Base-by-base conservation (phyloP, 2,888 invertebrate species). In the Synergus japonicus region DNA sequence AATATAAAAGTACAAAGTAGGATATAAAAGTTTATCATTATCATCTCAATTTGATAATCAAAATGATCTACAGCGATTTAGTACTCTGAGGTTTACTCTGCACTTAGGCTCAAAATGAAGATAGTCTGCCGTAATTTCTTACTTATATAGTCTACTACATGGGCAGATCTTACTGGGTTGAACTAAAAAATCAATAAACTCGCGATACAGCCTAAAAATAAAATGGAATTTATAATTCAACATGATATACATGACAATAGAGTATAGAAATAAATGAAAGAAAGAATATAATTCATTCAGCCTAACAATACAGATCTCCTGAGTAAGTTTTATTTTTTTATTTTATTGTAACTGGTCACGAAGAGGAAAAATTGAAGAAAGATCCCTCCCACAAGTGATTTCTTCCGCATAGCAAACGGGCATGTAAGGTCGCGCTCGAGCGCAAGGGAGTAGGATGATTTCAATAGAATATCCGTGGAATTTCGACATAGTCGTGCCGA, bases 381-480 rank as follows among this genome's bases (percentile, higher is more conserved):
- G 49, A 49, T 49, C 49, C 49, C 49, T 46, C 22, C 69, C 22
- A 46, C 29, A 15, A 69, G 46, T 69, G 69, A 49, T 69, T 69
- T 69, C 69, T 69, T 69, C 69, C 49, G 69, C 69, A 69, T 69
- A 46, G 69, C 49, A 69, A 69, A 69, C 69, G 29, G 69, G 29
- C 69, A 29, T 69, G 69, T 69, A 15, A 69, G 69, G 15, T 69
- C 15, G 69, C 46, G 69, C 29, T 29, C 29, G 29, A 29, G 29
- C 29, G 29, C 29, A 29, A 29, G 13, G 46, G 12, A 69, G 29
- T 46, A 46, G 69, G 29, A 22, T 69, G 69, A 69, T 69, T 69
- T 76, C 77, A 77, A 73, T 79, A 81, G 69, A 81, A 79, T 77
- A 77, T 65, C 78, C 77, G 76, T 58, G 78, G 78, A 29, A 69